Percentiles rank a stretch among this genome's conserved stretches.
These are phyloP conservation scores for Peromyscus melanophrys DNA, from an alignment of 2,797 vertebrate species.

Conservation along the genomic window DNA sequence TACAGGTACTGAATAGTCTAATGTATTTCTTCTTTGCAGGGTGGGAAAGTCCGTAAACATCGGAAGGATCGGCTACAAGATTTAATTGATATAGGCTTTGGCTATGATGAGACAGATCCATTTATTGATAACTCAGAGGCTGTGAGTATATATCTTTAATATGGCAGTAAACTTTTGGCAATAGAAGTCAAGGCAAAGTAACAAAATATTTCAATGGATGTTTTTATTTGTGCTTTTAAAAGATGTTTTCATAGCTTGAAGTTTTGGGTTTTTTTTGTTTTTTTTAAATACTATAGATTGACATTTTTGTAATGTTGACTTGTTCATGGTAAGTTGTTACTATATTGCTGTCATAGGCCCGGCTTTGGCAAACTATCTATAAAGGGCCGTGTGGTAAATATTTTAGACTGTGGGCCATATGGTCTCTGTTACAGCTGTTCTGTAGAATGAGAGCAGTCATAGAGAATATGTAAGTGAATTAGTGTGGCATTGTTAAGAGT, in stretches of 20 bases:
- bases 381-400: neutral
- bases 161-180: conserved; percentile 62
- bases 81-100: conserved; percentile 98
- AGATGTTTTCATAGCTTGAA: neutral
- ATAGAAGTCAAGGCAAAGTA: conserved; percentile 60
- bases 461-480: neutral
- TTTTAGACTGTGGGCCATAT: neutral
- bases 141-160: conserved; percentile 91
- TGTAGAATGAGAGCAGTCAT: neutral
- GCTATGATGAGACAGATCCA: conserved; percentile 98
- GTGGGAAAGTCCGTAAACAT: conserved; percentile 93
- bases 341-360: neutral
- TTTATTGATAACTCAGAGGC: conserved; percentile 99
- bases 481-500: neutral
- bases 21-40: conserved; percentile 89
- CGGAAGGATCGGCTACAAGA: conserved; percentile 98
- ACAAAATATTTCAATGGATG: conserved; percentile 50
- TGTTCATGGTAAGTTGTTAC: conserved; percentile 3
- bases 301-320: neutral
- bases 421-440: neutral
- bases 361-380: neutral
- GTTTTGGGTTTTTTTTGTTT: neutral
- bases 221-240: conserved; percentile 52
- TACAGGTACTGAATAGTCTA: conserved; percentile 47
- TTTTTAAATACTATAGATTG: neutral